Base-by-base conservation (phyloP, 2,888 invertebrate genomes). In the Zhengitettix transpicula region DNA sequence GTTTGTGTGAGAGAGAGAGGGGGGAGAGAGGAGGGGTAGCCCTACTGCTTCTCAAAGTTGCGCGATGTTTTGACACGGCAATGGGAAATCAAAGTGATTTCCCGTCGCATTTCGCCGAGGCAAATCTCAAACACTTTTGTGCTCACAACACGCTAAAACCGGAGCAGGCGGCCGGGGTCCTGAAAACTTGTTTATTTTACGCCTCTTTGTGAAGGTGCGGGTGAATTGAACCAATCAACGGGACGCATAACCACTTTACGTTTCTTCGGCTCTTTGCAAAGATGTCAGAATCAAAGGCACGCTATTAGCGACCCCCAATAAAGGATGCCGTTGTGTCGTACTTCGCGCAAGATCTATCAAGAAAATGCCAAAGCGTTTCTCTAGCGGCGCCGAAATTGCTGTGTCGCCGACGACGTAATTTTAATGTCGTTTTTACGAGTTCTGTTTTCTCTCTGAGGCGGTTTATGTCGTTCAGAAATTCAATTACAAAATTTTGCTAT, bases 161-260 rank as follows among this genome's bases (percentile, higher is more conserved):
- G 28, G 28, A 28, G 28, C 28, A 28, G 28, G 68, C 67, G 58
- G 60, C 60, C 63, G 63, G n/a, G 60, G 64, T 58, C 62, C 66
- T 70, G 70, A 70, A 71, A 71, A 71, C 70, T 71, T 69, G 71
- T 71, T 71, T 72, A 72, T 72, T 71, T 71, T 69, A 69, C 70
- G 68, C 69, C 55, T 15, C 59, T 61, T 59, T 61, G 58, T 61
- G 58, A 47, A 44, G 58, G 59, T 57, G 52, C 47, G 44, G 56
- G 16, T 61, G 61, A 61, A 61, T 61, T 61, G 61, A 59, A 56
- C 59, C 59, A 61, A 61, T 61, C 61, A 61, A 53, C 58, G 42
- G 28, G 42, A 14, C 40, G 55, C 51, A 55, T 61, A 61, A 61
- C 61, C 54, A 61, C 44, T 59, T 59, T 58, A 54, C 11, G 47